These are phyloP conservation scores for Leptoteleia sp. DNA, from an alignment of 1,140 invertebrate genomes.

Conservation along the genomic window DNA sequence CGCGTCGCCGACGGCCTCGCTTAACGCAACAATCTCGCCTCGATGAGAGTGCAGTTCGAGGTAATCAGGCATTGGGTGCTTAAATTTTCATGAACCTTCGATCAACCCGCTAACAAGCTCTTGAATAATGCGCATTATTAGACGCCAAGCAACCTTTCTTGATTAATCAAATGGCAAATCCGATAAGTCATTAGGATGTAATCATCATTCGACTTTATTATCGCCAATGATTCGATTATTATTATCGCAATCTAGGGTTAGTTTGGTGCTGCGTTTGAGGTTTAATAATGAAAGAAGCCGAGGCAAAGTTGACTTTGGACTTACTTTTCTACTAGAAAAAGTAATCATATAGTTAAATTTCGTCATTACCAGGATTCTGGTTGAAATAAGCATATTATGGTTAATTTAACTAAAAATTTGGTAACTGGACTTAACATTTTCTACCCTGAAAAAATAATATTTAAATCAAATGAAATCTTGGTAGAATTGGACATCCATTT, in stretches of 20 bases:
- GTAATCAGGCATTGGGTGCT: conserved; percentile 7
- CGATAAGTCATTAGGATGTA: conserved; percentile 27
- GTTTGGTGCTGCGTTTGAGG: not conserved
- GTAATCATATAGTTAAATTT: no score
- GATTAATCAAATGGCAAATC: conserved; percentile 48
- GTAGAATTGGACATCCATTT: no score
- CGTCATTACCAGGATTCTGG: no score
- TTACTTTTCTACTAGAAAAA: no score
- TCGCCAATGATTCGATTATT: conserved; percentile 24
- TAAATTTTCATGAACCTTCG: conserved; percentile 28
- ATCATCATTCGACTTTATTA: conserved; percentile 33
- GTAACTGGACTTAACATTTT: no score
- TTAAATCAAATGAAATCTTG: not conserved
- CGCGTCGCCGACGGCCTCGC: not conserved
- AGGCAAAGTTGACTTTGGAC: no score
- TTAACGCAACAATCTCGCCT: not conserved
- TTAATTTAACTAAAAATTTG: no score
- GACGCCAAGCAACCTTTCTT: conserved; percentile 10
- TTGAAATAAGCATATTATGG: no score
- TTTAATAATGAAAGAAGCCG: not conserved
- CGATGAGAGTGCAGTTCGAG: not conserved
- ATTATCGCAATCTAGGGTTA: conserved; percentile 6
- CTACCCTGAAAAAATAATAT: no score
- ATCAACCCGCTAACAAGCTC: conserved; percentile 24
- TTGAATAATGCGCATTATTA: conserved; percentile 34